A percentile compares a stretch with the other conserved stretches of the same genome.
Conservation (phyloP, 2,888 invertebrate genomes). For the Pollenia angustigena region DNA sequence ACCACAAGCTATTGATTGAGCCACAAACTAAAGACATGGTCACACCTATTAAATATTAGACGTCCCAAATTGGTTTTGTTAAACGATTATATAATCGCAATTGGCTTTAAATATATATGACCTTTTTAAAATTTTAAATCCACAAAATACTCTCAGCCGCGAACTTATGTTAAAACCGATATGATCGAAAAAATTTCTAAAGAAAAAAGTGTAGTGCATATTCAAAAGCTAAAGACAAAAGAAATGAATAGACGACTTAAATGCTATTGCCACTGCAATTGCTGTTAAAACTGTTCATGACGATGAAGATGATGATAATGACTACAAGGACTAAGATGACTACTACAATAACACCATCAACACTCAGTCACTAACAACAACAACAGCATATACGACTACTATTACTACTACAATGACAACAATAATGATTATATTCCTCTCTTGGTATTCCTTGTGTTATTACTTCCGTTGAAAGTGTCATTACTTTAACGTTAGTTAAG, state of each 20-base stretch:
- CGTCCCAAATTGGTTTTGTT: too few species aligned
- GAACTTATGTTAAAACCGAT: too few species aligned
- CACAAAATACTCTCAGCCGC: too few species aligned
- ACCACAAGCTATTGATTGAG: too few species aligned
- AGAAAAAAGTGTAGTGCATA: not conserved
- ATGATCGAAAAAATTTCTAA: too few species aligned
- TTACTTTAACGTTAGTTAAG: constrained; percentile 67
- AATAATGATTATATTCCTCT: constrained; percentile 26
- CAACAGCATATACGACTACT: constrained; percentile 5
- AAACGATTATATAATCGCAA: too few species aligned
- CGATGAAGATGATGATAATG: constrained; percentile 48
- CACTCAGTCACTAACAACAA: constrained; percentile 14
- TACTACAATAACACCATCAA: constrained; percentile 5
- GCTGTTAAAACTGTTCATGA: constrained; percentile 56
- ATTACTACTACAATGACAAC: not conserved
- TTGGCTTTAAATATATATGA: too few species aligned
- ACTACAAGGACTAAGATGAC: constrained; percentile 16
- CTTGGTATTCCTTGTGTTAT: constrained; percentile 39
- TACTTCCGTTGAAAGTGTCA: constrained; percentile 59
- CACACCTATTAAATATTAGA: too few species aligned
- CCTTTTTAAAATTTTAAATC: too few species aligned
- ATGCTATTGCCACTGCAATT: constrained; percentile 59
- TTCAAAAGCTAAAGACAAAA: constrained; percentile 30
- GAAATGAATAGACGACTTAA: constrained; percentile 45
- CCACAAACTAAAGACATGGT: too few species aligned